Evolutionary conservation across 1,140 invertebrate genomes (phyloP), one percentile per base, ranked within the genome.

Genomic region (Lepidurus packardi): DNA sequence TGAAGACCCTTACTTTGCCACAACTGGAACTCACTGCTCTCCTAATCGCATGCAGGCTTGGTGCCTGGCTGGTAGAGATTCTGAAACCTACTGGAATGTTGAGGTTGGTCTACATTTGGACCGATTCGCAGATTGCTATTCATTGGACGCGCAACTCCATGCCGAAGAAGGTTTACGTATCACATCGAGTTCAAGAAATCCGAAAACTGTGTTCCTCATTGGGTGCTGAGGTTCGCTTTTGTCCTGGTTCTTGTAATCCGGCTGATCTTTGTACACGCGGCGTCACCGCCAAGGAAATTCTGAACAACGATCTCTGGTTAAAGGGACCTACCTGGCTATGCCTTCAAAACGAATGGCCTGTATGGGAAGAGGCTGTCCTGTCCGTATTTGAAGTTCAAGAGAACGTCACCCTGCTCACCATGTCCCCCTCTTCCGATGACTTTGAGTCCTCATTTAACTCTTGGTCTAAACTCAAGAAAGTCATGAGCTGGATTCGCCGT

Each of bases 21-120:
- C 77, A 78, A 73, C 21, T 42, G 4, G 73, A 78, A 73, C 77
- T 78, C 5, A 78, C 65, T 24, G 77, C 77, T 41, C 53, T 73
- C 44, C n/a, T 74, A 34, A 25, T 78, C 21, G 77, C 45, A 13
- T 42, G 11, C 9, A 65, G 77, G 10, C n/a, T 78, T 3, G 73
- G 25, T 7, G 13, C 45, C 6, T 73, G 45, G 13, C 45, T 74
- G 16, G 11, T n/a, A 6, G n/a, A 16, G 42, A 5, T 42, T 9
- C 43, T 78, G 21, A 16, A 16, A 25, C 34, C 77, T n/a, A 10
- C 34, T 8, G 11, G n/a, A 21, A 3, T 21, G 16, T 13, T 21
- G 4, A 24, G 10, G 11, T 41, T 7, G 3, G 8, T 75, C 53
- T 3, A 73, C 11, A 65, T 78, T 11, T 78, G 77, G 77, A 73